Evolutionary conservation across 2,888 invertebrate species (phyloP).

Genomic region (Acrocera orbiculus): DNA sequence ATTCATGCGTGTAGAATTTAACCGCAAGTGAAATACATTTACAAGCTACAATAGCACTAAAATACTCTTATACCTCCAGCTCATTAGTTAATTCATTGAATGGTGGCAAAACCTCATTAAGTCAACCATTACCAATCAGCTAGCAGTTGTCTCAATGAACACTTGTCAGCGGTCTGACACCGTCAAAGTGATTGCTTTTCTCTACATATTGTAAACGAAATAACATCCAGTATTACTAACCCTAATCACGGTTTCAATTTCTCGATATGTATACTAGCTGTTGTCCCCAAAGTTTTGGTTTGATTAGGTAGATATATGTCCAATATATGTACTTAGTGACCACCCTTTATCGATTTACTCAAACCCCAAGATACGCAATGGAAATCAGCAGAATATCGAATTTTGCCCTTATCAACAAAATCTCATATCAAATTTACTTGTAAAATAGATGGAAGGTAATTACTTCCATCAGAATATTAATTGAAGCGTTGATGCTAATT

Average conservation of each 20-base stretch:
- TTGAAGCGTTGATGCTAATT: slow-evolving; percentile 33
- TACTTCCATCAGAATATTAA: slow-evolving; percentile 28
- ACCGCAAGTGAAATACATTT: no score
- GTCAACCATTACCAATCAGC: not conserved
- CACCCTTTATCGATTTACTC: not conserved
- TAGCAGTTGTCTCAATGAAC: slow-evolving; percentile 5
- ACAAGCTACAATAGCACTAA: no score
- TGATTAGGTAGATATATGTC: slow-evolving; percentile 1
- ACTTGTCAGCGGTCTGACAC: slow-evolving; percentile 10
- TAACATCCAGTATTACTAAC: no score
- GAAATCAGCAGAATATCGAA: not conserved
- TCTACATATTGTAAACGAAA: no score
- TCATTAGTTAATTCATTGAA: no score
- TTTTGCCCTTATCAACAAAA: not conserved
- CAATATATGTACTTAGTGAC: not conserved
- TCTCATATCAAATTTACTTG: not conserved
- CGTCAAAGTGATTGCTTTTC: slow-evolving; percentile 4
- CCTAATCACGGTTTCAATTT: no score
- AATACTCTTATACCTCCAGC: no score
- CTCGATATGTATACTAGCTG: no score
- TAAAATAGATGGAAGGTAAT: no score
- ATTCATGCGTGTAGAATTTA: no score
- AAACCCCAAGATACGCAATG: not conserved
- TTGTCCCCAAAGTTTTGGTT: no score
- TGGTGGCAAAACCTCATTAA: no score